A percentile compares a stretch with the other conserved stretches of the same genome.
These are phyloP conservation scores for Rhea americana DNA, from an alignment of 2,113 vertebrate species.

Conservation along the genomic window DNA sequence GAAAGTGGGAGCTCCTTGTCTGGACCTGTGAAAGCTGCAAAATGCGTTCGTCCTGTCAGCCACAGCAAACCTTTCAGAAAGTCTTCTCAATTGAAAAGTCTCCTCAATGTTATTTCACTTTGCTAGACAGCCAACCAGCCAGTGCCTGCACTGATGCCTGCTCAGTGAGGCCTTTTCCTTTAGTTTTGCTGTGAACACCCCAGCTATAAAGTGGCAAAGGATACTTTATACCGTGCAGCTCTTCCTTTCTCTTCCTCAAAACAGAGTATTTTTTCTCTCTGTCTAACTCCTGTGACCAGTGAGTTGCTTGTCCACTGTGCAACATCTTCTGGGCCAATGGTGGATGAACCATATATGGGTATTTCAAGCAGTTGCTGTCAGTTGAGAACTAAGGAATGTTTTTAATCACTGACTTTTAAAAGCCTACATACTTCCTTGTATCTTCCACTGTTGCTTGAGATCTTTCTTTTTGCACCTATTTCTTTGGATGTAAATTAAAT, in stretches of 20 bases:
- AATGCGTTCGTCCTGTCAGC: conserved; percentile 25
- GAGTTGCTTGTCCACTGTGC: not conserved
- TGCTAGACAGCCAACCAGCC: not conserved
- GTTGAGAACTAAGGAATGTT: not conserved
- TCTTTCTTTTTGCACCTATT: not conserved
- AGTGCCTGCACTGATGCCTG: rapidly evolving
- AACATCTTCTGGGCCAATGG: not conserved
- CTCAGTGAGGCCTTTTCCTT: not conserved
- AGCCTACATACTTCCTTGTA: not conserved
- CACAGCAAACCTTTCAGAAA: conserved; percentile 20
- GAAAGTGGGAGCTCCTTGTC: conserved; percentile 33
- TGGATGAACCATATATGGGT: not conserved
- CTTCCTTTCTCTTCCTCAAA: not conserved
- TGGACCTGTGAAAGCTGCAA: conserved; percentile 8
- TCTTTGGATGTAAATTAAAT: not conserved
- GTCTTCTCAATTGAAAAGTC: conserved; percentile 21
- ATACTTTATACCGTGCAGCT: not conserved
- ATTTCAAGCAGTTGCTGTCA: not conserved
- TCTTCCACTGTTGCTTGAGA: not conserved
- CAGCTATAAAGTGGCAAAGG: not conserved
- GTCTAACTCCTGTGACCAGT: not conserved
- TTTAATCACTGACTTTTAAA: not conserved
- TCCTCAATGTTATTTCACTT: conserved; percentile 25
- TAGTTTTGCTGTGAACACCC: not conserved
- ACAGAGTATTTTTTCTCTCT: not conserved